Percentiles rank a stretch among this genome's conserved stretches.
phyloP scores from a whole-genome alignment of 1,140 invertebrate species.

The Euwallacea similis region DNA sequence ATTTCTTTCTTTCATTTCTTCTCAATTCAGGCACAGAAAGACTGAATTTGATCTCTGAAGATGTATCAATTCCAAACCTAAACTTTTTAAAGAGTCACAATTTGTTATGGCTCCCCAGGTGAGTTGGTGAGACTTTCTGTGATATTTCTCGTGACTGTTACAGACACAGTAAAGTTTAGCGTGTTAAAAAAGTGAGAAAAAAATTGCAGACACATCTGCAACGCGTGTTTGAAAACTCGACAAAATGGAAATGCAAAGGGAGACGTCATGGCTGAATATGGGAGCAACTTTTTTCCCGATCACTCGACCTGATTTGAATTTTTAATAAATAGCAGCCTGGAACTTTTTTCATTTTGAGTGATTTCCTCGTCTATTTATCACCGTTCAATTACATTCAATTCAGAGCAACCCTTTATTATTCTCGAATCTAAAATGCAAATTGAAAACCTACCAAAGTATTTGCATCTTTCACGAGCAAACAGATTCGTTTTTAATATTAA shows the following conservation, averaged over 20 bases:
- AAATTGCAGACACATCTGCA: neutral
- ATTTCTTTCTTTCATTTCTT: too few relatives aligned
- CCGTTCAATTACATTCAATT: neutral
- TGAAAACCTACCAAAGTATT: neutral
- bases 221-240: neutral
- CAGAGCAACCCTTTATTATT: constrained; percentile 2
- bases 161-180: too few relatives aligned
- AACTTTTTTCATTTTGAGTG: constrained; percentile 4
- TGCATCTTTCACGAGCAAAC: constrained; percentile 3
- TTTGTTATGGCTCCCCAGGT: too few relatives aligned
- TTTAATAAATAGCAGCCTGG: neutral
- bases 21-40: too few relatives aligned
- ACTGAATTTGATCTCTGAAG: too few relatives aligned
- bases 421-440: constrained; percentile 3
- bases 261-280: neutral
- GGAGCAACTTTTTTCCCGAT: neutral
- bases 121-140: too few relatives aligned
- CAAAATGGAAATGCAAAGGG: neutral
- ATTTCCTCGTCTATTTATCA: neutral
- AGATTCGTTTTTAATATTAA: constrained; percentile 3
- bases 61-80: too few relatives aligned
- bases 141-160: too few relatives aligned
- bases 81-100: too few relatives aligned
- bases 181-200: too few relatives aligned
- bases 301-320: neutral